These are phyloP conservation scores for Peribatodes rhomboidaria DNA, from an alignment of 2,888 invertebrate species.

Conservation along the genomic window DNA sequence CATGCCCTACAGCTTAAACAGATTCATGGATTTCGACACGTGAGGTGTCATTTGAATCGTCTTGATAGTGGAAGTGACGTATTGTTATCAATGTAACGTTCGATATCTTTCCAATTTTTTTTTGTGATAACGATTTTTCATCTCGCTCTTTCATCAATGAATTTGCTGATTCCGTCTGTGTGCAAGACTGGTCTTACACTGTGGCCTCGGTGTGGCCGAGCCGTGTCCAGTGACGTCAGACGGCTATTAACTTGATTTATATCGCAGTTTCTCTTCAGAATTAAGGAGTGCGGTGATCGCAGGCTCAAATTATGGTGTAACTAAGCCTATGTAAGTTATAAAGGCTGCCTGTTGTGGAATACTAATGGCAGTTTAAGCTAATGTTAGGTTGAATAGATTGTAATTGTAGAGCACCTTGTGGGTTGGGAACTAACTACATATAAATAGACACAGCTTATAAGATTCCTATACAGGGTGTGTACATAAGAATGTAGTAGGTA, in stretches of 20 bases:
- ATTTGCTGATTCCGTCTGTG: neutral
- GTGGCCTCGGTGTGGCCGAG: slow-evolving; percentile 39
- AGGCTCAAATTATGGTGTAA: slow-evolving; percentile 49
- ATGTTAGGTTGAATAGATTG: slow-evolving; percentile 26
- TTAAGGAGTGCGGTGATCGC: slow-evolving; percentile 46
- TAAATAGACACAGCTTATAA: slow-evolving; percentile 5
- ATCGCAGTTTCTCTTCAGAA: slow-evolving; percentile 54
- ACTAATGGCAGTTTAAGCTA: slow-evolving; percentile 33
- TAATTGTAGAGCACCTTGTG: slow-evolving; percentile 22
- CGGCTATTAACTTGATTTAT: slow-evolving; percentile 63
- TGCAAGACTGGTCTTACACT: slow-evolving; percentile 5
- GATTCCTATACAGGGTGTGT: neutral
- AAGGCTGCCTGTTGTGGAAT: slow-evolving; percentile 33
- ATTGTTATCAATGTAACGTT: too few species aligned
- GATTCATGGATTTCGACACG: too few species aligned
- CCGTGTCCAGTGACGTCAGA: slow-evolving; percentile 53
- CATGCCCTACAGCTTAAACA: too few species aligned
- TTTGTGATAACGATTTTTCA: too few species aligned
- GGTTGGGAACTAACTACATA: slow-evolving; percentile 1
- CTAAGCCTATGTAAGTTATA: slow-evolving; percentile 42
- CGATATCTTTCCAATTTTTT: too few species aligned
- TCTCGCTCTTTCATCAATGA: too few species aligned
- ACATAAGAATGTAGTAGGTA: too few species aligned
- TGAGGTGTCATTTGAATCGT: too few species aligned
- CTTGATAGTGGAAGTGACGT: too few species aligned